phyloP scores from a whole-genome alignment of 2,113 vertebrate species.

The Entomyzon cyanotis region DNA sequence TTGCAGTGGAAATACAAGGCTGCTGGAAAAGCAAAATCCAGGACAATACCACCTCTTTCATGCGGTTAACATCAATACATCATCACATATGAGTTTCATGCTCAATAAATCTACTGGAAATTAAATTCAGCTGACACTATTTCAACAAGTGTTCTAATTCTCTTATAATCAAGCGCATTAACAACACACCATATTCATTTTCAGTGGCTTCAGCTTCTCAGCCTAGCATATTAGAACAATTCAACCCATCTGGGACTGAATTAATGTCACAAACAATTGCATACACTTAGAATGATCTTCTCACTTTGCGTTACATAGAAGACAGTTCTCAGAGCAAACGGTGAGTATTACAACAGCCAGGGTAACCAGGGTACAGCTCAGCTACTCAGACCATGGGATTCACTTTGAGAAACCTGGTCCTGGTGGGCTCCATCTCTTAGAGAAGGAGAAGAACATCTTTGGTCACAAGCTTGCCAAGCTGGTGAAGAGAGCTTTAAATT shows the following conservation, averaged over 20 bases:
- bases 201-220: background rate
- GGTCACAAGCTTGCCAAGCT: background rate
- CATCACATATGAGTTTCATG: background rate
- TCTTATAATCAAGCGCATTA: slow-evolving; percentile 14
- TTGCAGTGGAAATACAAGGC: background rate
- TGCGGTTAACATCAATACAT: background rate
- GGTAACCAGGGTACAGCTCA: background rate
- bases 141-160: slow-evolving; percentile 44
- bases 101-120: slow-evolving; percentile 27
- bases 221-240: background rate
- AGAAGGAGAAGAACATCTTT: background rate
- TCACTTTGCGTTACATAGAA: background rate
- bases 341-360: background rate
- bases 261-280: slow-evolving; percentile 37
- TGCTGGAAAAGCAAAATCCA: background rate
- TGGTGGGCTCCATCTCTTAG: background rate
- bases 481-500: background rate
- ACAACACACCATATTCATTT: background rate
- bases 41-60: background rate
- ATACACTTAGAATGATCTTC: background rate
- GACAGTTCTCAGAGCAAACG: background rate
- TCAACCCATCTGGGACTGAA: slow-evolving; percentile 31
- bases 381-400: background rate
- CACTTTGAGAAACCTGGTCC: background rate
- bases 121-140: slow-evolving; percentile 14